phyloP scores from a whole-genome alignment of 2,888 invertebrate species.

The Amblyjoppa fuscipennis region DNA sequence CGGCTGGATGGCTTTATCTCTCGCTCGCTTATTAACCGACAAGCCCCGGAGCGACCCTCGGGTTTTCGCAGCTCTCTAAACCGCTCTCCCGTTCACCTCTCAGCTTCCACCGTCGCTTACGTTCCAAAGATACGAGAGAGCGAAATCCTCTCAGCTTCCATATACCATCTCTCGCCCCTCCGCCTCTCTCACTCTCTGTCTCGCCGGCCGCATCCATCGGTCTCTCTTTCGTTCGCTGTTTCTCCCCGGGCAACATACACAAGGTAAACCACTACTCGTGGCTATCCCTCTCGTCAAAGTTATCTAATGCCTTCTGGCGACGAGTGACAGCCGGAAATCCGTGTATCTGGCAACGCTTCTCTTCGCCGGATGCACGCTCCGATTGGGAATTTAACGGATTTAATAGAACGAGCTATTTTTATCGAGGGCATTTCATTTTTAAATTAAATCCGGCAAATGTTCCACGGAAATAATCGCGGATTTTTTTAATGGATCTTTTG shows the following conservation, averaged over 20 bases:
- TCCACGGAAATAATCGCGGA: no score
- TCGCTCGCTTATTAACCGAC: slow-evolving; percentile 76
- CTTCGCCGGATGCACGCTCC: not conserved
- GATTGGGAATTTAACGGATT: not conserved
- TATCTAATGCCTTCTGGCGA: slow-evolving; percentile 31
- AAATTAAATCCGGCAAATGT: not conserved
- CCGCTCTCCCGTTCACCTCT: slow-evolving; percentile 7
- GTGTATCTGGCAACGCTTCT: slow-evolving; percentile 7
- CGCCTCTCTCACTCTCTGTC: not conserved
- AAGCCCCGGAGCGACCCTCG: slow-evolving; percentile 67
- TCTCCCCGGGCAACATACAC: slow-evolving; percentile 4
- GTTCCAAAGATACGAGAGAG: slow-evolving; percentile 10
- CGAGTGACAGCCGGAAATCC: slow-evolving; percentile 29
- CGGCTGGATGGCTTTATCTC: slow-evolving; percentile 76
- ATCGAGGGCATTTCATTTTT: not conserved
- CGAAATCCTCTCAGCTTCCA: slow-evolving; percentile 6
- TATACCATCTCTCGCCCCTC: not conserved
- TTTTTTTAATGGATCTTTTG: no score
- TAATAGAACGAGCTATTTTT: not conserved
- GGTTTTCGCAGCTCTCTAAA: slow-evolving; percentile 36
- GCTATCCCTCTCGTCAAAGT: slow-evolving; percentile 45
- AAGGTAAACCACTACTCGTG: slow-evolving; percentile 11
- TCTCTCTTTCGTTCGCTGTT: not conserved
- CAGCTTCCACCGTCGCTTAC: slow-evolving; percentile 1
- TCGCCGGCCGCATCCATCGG: not conserved